A percentile compares a stretch with the other conserved stretches of the same genome.
Evolutionary conservation across 2,113 vertebrate species (phyloP).

Genomic region (Azemiops feae): DNA sequence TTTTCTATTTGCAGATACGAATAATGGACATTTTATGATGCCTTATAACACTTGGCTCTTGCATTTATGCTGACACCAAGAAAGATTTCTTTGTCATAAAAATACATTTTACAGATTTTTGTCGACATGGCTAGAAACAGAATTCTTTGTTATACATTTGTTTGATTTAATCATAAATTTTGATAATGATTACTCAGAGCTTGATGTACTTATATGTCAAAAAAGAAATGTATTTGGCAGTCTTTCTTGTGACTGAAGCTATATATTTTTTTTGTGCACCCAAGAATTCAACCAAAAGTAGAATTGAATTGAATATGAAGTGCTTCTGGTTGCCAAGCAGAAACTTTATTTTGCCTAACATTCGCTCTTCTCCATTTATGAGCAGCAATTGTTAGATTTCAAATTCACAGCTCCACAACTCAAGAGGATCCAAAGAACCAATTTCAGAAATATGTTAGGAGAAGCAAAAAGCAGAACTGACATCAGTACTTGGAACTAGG

Average conservation of each 20-base stretch:
- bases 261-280: background rate
- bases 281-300: background rate
- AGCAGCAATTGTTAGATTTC: background rate
- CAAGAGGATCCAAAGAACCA: background rate
- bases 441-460: background rate
- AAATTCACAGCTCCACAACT: background rate
- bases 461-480: background rate
- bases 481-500: background rate
- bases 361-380: background rate
- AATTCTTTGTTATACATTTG: background rate
- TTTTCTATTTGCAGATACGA: background rate
- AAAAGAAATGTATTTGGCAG: background rate
- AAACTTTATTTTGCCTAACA: background rate
- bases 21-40: slow-evolving; percentile 4
- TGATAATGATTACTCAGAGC: background rate
- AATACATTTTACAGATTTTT: background rate
- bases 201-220: background rate
- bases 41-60: background rate
- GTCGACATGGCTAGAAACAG: slow-evolving; percentile 1
- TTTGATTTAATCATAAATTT: background rate
- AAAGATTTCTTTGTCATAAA: background rate
- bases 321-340: background rate
- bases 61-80: background rate
- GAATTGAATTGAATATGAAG: background rate
- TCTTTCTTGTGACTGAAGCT: background rate